Percentiles rank a stretch among this genome's conserved stretches.
Evolutionary conservation across 2,113 vertebrate genomes (phyloP).

Genomic region (Gallinago paraguaiae): DNA sequence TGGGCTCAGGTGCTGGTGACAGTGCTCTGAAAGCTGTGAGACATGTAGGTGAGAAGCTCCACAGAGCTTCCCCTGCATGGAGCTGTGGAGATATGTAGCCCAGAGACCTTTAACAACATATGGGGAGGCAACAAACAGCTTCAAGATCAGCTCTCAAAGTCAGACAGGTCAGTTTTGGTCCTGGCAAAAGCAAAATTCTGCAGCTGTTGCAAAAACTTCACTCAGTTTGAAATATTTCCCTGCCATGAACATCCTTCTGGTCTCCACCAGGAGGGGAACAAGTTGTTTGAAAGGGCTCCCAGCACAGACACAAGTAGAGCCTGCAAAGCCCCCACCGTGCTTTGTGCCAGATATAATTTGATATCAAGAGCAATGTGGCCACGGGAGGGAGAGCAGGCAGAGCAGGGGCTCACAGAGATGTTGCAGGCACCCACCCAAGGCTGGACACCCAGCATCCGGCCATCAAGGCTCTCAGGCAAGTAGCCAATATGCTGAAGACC

Average conservation of each 20-base stretch:
- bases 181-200: background rate
- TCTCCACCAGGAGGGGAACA: constrained; percentile 19
- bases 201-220: background rate
- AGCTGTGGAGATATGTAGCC: background rate
- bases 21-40: background rate
- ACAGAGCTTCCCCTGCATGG: background rate
- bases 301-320: background rate
- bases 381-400: background rate
- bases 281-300: background rate
- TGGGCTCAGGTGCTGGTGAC: background rate
- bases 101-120: accelerated
- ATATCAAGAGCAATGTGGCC: background rate
- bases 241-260: background rate
- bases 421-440: background rate
- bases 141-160: background rate
- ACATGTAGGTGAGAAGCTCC: accelerated
- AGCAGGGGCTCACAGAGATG: background rate
- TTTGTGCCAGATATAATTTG: background rate
- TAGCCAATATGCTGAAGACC: background rate
- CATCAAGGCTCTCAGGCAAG: background rate
- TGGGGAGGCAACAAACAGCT: background rate
- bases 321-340: background rate
- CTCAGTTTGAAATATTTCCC: background rate
- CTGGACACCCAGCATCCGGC: background rate
- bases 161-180: background rate